A percentile compares a stretch with the other conserved stretches of the same genome.
Evolutionary conservation across 1,140 invertebrate species (phyloP).

Genomic region (Cyclargus thomasi): DNA sequence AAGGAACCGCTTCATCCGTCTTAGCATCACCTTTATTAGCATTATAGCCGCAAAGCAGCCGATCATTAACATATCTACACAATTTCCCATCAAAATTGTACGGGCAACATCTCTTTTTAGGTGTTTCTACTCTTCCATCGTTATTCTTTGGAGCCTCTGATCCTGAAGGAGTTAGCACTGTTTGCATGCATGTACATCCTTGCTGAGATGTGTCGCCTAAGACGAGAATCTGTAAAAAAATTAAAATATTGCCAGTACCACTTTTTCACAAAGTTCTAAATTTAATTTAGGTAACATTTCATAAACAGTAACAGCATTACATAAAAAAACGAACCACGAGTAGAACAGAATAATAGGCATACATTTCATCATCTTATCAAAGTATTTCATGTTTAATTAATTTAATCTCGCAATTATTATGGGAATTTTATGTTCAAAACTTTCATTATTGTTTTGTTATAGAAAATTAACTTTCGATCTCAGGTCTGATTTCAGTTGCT

Average conservation of each 20-base stretch:
- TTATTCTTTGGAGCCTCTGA: background rate
- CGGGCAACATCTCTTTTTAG: constrained; percentile 46
- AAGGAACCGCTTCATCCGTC: constrained; percentile 24
- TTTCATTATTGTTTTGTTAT: background rate
- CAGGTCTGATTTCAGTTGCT: constrained; percentile 33
- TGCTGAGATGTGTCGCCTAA: background rate
- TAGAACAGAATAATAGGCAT: constrained; percentile 29
- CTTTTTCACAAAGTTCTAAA: background rate
- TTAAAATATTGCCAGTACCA: background rate
- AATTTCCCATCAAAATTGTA: constrained; percentile 51
- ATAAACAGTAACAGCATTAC: background rate
- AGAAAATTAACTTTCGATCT: constrained; percentile 22
- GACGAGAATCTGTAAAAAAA: background rate
- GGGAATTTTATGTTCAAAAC: background rate
- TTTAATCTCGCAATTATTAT: background rate
- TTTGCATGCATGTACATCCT: background rate
- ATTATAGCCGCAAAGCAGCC: constrained; percentile 56
- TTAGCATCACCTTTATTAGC: constrained; percentile 39
- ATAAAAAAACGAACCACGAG: constrained; percentile 37
- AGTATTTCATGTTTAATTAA: background rate
- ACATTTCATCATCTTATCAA: constrained; percentile 43
- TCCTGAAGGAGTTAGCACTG: no score
- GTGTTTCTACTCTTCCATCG: constrained; percentile 18
- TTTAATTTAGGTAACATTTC: background rate
- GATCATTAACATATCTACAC: constrained; percentile 48